Conservation (phyloP, 2,113 vertebrate genomes). For the Motacilla tschutschensis region DNA sequence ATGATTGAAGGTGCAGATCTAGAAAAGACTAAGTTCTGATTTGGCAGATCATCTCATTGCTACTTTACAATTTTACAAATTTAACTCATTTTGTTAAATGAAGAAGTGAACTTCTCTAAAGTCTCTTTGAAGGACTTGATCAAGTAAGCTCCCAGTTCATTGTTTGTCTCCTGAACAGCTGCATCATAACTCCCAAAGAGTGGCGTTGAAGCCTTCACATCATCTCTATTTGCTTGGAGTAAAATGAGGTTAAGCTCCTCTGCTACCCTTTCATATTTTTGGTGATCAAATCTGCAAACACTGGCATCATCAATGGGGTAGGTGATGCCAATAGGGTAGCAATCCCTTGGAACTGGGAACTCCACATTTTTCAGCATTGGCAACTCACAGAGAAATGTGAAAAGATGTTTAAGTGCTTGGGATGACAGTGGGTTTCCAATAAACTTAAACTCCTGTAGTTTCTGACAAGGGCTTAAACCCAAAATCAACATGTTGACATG, state of each 20-base stretch:
- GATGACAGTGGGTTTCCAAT: constrained; percentile 88
- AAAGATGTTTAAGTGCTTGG: constrained; percentile 74
- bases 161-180: constrained; percentile 87
- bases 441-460: constrained; percentile 83
- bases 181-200: constrained; percentile 87
- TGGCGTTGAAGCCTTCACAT: constrained; percentile 82
- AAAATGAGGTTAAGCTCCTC: constrained; percentile 79
- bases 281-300: constrained; percentile 77
- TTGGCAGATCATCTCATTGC: background rate
- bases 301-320: constrained; percentile 86
- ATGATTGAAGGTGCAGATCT: background rate
- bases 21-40: background rate
- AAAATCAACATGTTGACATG: constrained; percentile 75
- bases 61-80: background rate
- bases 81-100: constrained; percentile 65
- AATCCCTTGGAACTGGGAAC: constrained; percentile 89
- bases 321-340: constrained; percentile 78
- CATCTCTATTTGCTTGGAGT: constrained; percentile 72
- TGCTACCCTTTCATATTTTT: constrained; percentile 76
- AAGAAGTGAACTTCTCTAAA: constrained; percentile 81
- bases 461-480: constrained; percentile 76
- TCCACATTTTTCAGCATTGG: constrained; percentile 82
- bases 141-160: constrained; percentile 85
- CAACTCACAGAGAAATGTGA: constrained; percentile 75
- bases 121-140: constrained; percentile 84